Evolutionary conservation across 2,888 invertebrate genomes (phyloP).

Genomic region (Eulithis testata): DNA sequence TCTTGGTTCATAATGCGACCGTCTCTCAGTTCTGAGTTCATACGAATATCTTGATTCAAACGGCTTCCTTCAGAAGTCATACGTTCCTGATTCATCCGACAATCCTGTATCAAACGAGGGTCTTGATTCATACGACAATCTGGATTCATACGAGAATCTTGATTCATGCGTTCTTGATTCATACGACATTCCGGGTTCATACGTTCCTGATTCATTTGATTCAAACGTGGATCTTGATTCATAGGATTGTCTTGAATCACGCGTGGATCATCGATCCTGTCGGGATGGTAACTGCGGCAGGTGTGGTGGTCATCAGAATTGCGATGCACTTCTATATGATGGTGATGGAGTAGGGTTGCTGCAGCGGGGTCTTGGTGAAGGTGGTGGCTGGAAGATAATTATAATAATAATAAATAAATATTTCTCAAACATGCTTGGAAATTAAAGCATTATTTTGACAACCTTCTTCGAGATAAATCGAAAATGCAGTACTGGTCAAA

Average conservation of each 20-base stretch:
- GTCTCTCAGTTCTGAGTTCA: not conserved
- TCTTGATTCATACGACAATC: constrained; percentile 11
- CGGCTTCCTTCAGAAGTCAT: constrained; percentile 47
- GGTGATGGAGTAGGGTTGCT: constrained; percentile 74
- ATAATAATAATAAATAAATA: no score
- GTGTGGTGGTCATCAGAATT: constrained; percentile 56
- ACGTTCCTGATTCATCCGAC: constrained; percentile 37
- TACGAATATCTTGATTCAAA: constrained; percentile 42
- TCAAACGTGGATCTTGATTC: no score
- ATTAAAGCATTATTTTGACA: no score
- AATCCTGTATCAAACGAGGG: constrained; percentile 5
- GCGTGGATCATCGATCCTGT: no score
- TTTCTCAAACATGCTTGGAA: no score
- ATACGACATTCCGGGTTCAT: constrained; percentile 14
- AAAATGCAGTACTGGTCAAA: no score
- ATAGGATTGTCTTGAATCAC: no score
- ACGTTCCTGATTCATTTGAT: not conserved
- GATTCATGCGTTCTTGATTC: constrained; percentile 16
- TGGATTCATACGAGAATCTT: constrained; percentile 14
- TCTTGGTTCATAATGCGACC: constrained; percentile 7
- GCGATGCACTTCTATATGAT: constrained; percentile 71
- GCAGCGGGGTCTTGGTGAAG: constrained; percentile 76
- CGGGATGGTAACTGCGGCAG: constrained; percentile 28
- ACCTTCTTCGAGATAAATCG: no score
- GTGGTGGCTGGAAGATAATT: constrained; percentile 65